A percentile compares a stretch with the other conserved stretches of the same genome.
These are phyloP conservation scores for Cetoscarus ocellatus DNA, from an alignment of 2,797 vertebrate species.

Conservation along the genomic window DNA sequence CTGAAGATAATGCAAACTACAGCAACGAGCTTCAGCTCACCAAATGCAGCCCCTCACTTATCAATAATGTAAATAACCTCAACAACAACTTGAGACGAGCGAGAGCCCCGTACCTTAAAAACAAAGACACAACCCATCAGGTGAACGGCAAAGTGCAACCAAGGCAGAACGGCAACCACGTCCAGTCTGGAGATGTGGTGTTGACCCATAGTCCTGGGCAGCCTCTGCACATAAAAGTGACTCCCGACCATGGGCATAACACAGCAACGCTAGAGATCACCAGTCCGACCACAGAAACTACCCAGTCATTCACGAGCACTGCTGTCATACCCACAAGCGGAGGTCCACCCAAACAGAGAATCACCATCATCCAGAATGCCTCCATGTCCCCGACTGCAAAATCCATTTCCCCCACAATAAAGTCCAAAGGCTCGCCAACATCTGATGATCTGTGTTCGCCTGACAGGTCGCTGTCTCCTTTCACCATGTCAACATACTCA, in stretches of 20 bases:
- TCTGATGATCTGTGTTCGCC: conserved; percentile 86
- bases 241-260: conserved; percentile 93
- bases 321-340: conserved; percentile 96
- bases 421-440: conserved; percentile 83
- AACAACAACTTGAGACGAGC: conserved; percentile 88
- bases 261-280: conserved; percentile 94
- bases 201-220: conserved; percentile 94
- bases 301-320: conserved; percentile 94
- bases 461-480: conserved; percentile 88
- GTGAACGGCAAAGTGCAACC: conserved; percentile 88
- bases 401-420: conserved; percentile 87
- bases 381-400: conserved; percentile 88
- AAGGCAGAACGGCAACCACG: conserved; percentile 88
- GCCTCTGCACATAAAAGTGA: conserved; percentile 96
- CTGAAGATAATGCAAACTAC: conserved; percentile 84
- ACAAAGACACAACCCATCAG: conserved; percentile 83
- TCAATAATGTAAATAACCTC: conserved; percentile 84
- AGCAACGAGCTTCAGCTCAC: conserved; percentile 85
- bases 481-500: conserved; percentile 89
- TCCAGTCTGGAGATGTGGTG: conserved; percentile 91
- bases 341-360: conserved; percentile 93
- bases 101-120: conserved; percentile 89
- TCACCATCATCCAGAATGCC: conserved; percentile 95
- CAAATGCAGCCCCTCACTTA: conserved; percentile 83
- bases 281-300: conserved; percentile 89